phyloP scores from a whole-genome alignment of 2,888 invertebrate species.

The Tinea trinotella region DNA sequence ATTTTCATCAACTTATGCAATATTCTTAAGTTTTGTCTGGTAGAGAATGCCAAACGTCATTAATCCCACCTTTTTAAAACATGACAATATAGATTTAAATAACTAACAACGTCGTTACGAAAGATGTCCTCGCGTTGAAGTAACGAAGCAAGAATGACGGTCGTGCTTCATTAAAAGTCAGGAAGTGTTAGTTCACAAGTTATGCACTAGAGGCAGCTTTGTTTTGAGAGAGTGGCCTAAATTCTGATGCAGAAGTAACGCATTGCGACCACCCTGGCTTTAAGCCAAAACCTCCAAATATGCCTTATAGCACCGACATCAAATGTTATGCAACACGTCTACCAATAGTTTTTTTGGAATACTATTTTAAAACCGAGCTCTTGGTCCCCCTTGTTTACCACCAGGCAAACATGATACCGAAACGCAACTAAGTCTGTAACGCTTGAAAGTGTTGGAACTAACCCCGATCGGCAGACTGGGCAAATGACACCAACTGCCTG shows the following conservation, averaged over 20 bases:
- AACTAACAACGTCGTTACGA: not conserved
- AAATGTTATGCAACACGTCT: not conserved
- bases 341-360: not conserved
- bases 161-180: conserved; percentile 24
- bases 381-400: too few species aligned
- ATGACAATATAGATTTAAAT: too few species aligned
- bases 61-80: too few species aligned
- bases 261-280: conserved; percentile 23
- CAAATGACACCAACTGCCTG: too few species aligned
- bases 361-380: too few species aligned
- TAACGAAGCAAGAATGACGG: not conserved
- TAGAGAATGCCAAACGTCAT: too few species aligned
- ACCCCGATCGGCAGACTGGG: too few species aligned
- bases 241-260: conserved; percentile 8
- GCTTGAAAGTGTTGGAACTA: too few species aligned
- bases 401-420: too few species aligned
- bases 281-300: conserved; percentile 24
- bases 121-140: not conserved
- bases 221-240: conserved; percentile 10
- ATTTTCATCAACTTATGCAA: too few species aligned
- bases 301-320: conserved; percentile 10
- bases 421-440: too few species aligned
- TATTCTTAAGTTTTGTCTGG: too few species aligned
- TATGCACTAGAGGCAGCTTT: conserved; percentile 15
- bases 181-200: conserved; percentile 28